These are phyloP conservation scores for Temnothorax ravouxi DNA, from an alignment of 2,888 invertebrate genomes.

Conservation along the genomic window DNA sequence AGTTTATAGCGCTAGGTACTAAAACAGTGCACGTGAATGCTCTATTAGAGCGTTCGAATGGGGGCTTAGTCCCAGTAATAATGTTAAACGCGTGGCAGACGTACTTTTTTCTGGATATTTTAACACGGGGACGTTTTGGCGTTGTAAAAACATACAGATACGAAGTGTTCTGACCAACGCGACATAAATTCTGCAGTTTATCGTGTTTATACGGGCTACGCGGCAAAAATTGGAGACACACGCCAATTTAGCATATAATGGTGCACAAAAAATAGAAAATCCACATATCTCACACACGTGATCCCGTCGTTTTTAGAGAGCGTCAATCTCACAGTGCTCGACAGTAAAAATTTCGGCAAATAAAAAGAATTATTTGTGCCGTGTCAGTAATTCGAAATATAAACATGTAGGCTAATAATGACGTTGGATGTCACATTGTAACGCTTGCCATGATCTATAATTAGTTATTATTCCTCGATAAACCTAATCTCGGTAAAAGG, in stretches of 20 bases:
- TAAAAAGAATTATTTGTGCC: background rate
- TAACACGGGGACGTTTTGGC: conserved; percentile 45
- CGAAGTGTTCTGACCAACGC: background rate
- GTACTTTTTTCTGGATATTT: conserved; percentile 48
- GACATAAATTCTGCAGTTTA: conserved; percentile 45
- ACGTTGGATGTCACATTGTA: conserved; percentile 31
- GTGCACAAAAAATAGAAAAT: conserved; percentile 32
- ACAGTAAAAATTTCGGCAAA: background rate
- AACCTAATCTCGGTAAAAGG: conserved; percentile 58
- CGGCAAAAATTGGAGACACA: conserved; percentile 38
- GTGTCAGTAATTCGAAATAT: background rate
- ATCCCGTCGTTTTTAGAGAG: conserved; percentile 9
- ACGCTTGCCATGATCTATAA: conserved; percentile 50
- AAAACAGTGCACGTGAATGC: conserved; percentile 59
- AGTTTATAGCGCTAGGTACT: conserved; percentile 65
- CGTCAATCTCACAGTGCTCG: conserved; percentile 9
- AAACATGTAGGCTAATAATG: conserved; percentile 2
- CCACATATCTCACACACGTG: conserved; percentile 10
- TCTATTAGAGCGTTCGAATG: conserved; percentile 54
- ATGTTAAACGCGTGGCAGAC: conserved; percentile 32
- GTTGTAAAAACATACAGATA: conserved; percentile 35
- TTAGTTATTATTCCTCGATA: conserved; percentile 64
- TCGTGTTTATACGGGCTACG: conserved; percentile 34
- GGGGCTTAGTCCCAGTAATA: conserved; percentile 37
- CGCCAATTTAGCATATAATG: conserved; percentile 41